Conservation (phyloP, 2,797 vertebrate species). For the Sebastes vulpes region DNA sequence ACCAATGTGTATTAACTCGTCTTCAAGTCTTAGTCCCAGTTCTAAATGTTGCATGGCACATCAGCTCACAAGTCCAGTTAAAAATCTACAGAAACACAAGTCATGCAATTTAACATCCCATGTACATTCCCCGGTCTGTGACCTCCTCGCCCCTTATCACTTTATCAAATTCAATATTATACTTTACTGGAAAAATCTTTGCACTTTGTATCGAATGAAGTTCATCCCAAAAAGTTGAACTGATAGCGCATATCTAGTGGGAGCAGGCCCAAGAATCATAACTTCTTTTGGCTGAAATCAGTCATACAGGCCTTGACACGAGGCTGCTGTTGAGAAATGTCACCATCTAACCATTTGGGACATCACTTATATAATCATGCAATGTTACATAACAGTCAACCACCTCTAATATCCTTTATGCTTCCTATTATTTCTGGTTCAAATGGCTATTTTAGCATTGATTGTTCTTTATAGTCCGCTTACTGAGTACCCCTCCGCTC, state of each 20-base stretch:
- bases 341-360: background rate
- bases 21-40: background rate
- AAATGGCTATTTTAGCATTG: background rate
- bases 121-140: background rate
- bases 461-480: background rate
- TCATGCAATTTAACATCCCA: background rate
- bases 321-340: slow-evolving; percentile 55
- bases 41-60: background rate
- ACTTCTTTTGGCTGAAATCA: slow-evolving; percentile 51
- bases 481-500: too few relatives aligned
- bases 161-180: slow-evolving; percentile 21
- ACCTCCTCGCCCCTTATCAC: background rate
- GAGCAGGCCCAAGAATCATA: slow-evolving; percentile 43
- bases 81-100: background rate
- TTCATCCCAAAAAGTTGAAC: slow-evolving; percentile 34
- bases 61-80: background rate
- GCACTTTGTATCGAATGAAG: slow-evolving; percentile 47
- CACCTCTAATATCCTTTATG: background rate
- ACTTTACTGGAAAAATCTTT: slow-evolving; percentile 2
- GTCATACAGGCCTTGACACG: slow-evolving; percentile 46
- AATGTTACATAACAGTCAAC: background rate
- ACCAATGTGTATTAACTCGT: background rate
- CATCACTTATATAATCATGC: background rate
- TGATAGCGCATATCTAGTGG: slow-evolving; percentile 56
- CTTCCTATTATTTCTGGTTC: background rate